Conservation (phyloP, 1,140 invertebrate species). For the Tribolium madens region DNA sequence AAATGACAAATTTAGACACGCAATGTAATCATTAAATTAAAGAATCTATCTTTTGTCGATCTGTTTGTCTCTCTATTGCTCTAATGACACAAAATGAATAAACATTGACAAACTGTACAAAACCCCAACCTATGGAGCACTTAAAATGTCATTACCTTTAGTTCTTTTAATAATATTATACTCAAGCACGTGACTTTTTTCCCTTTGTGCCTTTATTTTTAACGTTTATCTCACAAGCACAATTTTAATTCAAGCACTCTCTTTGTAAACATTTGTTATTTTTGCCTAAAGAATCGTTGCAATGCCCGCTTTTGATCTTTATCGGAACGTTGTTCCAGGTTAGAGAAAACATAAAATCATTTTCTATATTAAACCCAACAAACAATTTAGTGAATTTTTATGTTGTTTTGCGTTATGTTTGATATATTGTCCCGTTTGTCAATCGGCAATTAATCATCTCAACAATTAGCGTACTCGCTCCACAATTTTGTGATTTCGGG, state of each 20-base stretch:
- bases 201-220: conserved; percentile 2
- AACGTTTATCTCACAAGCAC: background rate
- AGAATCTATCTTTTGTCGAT: conserved; percentile 1
- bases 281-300: background rate
- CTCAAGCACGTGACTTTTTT: background rate
- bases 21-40: background rate
- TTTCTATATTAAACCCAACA: background rate
- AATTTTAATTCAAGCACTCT: conserved; percentile 4
- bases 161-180: conserved; percentile 16
- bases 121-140: background rate
- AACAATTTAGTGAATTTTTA: too few relatives aligned
- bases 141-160: conserved; percentile 4
- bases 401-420: too few relatives aligned
- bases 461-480: too few relatives aligned
- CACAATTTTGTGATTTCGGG: too few relatives aligned
- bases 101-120: background rate
- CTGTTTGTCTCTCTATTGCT: background rate
- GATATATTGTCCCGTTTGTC: too few relatives aligned
- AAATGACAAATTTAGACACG: background rate
- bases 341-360: background rate
- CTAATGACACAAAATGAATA: background rate
- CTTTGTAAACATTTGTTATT: background rate
- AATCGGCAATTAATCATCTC: too few relatives aligned
- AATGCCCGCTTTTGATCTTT: conserved; percentile 6
- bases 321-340: background rate